These are phyloP conservation scores for Microhierax caerulescens DNA, from an alignment of 2,797 vertebrate species.

Conservation along the genomic window DNA sequence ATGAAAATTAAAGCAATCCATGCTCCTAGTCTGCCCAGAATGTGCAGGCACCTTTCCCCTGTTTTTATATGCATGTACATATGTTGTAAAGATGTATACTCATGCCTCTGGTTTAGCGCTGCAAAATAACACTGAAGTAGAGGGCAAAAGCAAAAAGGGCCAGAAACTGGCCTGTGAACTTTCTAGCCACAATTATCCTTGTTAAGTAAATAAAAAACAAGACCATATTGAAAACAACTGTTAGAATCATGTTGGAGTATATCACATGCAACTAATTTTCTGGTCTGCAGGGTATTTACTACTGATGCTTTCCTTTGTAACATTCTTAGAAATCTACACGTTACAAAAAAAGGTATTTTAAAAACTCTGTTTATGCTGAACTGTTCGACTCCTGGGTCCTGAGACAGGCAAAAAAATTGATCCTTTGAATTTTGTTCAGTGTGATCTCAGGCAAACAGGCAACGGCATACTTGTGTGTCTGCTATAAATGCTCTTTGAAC, in stretches of 20 bases:
- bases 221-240: background rate
- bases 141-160: background rate
- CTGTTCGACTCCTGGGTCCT: background rate
- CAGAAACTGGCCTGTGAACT: background rate
- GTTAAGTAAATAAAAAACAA: conserved; percentile 6
- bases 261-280: background rate
- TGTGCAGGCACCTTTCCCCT: background rate
- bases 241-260: background rate
- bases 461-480: background rate
- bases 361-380: background rate
- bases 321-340: background rate
- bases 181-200: background rate
- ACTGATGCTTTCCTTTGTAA: background rate
- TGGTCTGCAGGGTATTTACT: background rate
- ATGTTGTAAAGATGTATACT: background rate
- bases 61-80: background rate
- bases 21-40: background rate
- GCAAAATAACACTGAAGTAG: background rate
- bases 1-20: background rate
- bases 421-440: background rate
- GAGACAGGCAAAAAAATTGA: background rate
- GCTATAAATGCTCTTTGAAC: conserved; percentile 55
- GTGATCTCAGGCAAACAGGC: conserved; percentile 16
- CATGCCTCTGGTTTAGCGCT: background rate
- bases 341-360: background rate